Conservation (phyloP, 2,113 vertebrate species). For the Thamnophis sirtalis region DNA sequence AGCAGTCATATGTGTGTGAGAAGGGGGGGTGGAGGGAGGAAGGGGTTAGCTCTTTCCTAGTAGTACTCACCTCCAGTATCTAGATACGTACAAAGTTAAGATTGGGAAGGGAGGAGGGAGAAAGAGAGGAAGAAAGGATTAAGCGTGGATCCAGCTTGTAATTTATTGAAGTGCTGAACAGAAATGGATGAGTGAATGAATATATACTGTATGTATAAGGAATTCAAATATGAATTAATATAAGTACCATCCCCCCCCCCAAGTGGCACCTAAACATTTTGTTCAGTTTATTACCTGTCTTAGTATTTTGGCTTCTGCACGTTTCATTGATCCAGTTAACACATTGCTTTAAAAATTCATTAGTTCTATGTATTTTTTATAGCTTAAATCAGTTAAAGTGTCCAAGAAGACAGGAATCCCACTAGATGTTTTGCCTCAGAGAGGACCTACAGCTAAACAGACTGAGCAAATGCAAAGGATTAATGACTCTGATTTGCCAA, state of each 20-base stretch:
- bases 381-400: slow-evolving; percentile 81
- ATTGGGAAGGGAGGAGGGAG: neutral
- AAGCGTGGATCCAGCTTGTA: neutral
- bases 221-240: neutral
- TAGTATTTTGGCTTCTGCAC: neutral
- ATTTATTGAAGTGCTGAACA: neutral
- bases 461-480: slow-evolving; percentile 85
- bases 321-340: neutral
- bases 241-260: neutral
- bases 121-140: neutral
- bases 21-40: neutral
- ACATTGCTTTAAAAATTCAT: neutral
- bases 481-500: slow-evolving; percentile 83
- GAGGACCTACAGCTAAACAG: slow-evolving; percentile 80
- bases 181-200: neutral
- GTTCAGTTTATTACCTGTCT: neutral
- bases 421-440: slow-evolving; percentile 77
- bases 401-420: slow-evolving; percentile 90
- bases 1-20: accelerated
- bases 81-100: neutral
- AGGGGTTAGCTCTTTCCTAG: neutral
- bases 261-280: neutral
- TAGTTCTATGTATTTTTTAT: slow-evolving; percentile 23
- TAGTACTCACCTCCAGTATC: neutral
- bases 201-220: neutral